Base-by-base conservation (phyloP, 1,140 invertebrate genomes). In the Holcopasites calliopsidis region DNA sequence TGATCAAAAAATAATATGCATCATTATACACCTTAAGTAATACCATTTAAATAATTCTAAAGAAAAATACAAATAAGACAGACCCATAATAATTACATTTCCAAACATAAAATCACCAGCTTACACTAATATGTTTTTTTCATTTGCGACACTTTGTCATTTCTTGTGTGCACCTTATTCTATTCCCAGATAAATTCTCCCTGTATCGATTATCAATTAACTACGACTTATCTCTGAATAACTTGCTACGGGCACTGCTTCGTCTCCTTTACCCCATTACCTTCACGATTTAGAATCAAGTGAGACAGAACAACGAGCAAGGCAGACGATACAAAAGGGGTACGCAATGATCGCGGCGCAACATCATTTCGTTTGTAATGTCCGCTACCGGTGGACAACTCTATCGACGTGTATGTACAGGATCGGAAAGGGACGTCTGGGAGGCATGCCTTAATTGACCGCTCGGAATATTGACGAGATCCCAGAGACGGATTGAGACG, bases 401-500 rank as follows among this genome's bases (percentile, higher is more conserved):
- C 52, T 62, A 52, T 78, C 52, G 54, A 33, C 42, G 71, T 82
- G 57, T 73, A 65, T 52, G 70, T 38, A 52, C 73, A 21, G 70
- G 72, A 73, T 71, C 70, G 33, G 61, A 64, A 28, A 57, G 55
- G 73, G 82, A 83, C 86, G 88, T 86, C 86, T 88, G 85, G 82
- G 80, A 85, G 75, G 82, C 80, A 85, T 84, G 84, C 69, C 79
- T 87, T 88, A 86, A 88, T 85, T 88, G 77, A 88, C 84, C 82
- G 84, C 61, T 86, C 83, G 77, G 85, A 80, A 85, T 87, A 87
- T 87, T 77, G 84, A 85, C 82, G 82, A 86, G 82, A 76, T 77
- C 77, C 69, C 66, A 80, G 78, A 81, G 84, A 87, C 85, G 83
- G 83, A 89, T 87, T 89, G 85, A 88, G 84, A 86, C 84, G 78